A percentile compares a stretch with the other conserved stretches of the same genome.
These are phyloP conservation scores for Enteromius viviparus DNA, from an alignment of 2,797 vertebrate species.

Conservation along the genomic window DNA sequence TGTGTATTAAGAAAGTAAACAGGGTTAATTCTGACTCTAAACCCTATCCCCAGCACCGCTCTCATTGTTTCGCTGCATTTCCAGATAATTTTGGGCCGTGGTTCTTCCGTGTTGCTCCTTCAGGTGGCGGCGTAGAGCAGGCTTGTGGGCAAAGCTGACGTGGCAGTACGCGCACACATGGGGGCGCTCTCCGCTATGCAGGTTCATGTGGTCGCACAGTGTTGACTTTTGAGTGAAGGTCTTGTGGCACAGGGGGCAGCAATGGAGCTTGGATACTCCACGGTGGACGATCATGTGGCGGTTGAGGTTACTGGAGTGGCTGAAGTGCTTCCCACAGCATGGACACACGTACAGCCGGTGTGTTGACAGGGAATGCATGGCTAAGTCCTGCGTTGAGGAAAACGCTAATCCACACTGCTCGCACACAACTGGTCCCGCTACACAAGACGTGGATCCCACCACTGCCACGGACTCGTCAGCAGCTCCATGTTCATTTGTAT, in stretches of 20 bases:
- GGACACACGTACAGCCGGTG: slow-evolving; percentile 92
- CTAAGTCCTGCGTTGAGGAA: slow-evolving; percentile 86
- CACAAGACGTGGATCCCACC: slow-evolving; percentile 81
- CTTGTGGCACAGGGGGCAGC: slow-evolving; percentile 91
- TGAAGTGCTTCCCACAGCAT: slow-evolving; percentile 93
- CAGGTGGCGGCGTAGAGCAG: slow-evolving; percentile 89
- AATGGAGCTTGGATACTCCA: slow-evolving; percentile 84
- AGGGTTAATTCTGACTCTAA: slow-evolving; percentile 8
- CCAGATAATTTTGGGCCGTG: slow-evolving; percentile 89
- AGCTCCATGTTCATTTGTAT: slow-evolving; percentile 64
- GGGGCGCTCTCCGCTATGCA: slow-evolving; percentile 91
- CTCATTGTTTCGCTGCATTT: slow-evolving; percentile 84
- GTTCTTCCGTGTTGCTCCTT: slow-evolving; percentile 96
- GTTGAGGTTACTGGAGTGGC: slow-evolving; percentile 91
- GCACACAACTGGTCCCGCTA: slow-evolving; percentile 80
- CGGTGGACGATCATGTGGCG: slow-evolving; percentile 93
- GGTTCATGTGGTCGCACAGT: slow-evolving; percentile 95
- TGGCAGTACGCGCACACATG: slow-evolving; percentile 93
- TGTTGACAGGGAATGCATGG: slow-evolving; percentile 86
- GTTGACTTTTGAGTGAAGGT: slow-evolving; percentile 96
- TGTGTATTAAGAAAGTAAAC: not conserved
- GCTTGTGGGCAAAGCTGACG: slow-evolving; percentile 94
- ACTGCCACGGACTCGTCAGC: slow-evolving; percentile 81
- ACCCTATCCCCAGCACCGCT: slow-evolving; percentile 60
- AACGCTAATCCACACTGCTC: slow-evolving; percentile 90